Base-by-base conservation (phyloP, 1,140 invertebrate genomes). In the Lepidostoma basale region DNA sequence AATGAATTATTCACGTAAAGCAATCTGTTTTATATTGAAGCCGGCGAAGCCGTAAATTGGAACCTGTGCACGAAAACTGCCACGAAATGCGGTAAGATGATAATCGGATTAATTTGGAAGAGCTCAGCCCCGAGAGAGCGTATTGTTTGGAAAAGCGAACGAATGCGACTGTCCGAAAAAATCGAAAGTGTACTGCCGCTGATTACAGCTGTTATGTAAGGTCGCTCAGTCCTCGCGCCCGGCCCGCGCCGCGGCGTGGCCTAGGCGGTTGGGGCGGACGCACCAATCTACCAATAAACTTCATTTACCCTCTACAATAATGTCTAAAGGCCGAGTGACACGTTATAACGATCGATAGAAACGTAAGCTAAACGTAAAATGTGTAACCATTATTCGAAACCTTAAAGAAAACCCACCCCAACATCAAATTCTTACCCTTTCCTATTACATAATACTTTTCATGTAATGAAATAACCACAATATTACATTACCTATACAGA, bases 121-220 rank as follows among this genome's bases (percentile, higher is more conserved):
- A 63, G 26, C 44, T 56, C 18, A 30, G 58, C 16, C 40, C 20
- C 40, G 58, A 40, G 36, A 40, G 36, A 63, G 20, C 45, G 47
- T 54, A 2, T 28, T 40, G 47, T 42, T 23, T 54, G 45, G 28
- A 25, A 39, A 16, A 54, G 45, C 47, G 18, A 36, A 42, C 62
- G 63, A 18, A 39, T 36, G 45, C 63, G 30, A 65, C 45, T 40
- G 36, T 36, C 45, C 49, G 36, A 63, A 65, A 65, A 56, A 65
- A 65, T 65, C 63, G 63, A 65, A 65, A 54, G 63, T 65, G 25
- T 9, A 16, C n/a, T 30, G 25, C 20, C n/a, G 23, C 45, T 65
- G 63, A 54, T 54, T 65, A 54, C 49, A 40, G 44, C 30, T 54
- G 14, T 65, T 65, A 54, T 33, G 63, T 65, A 65, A 56, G 45